Base-by-base conservation (phyloP, 53 echinoderm and acorn worm genomes). In the Hippasteria phrygiana region DNA sequence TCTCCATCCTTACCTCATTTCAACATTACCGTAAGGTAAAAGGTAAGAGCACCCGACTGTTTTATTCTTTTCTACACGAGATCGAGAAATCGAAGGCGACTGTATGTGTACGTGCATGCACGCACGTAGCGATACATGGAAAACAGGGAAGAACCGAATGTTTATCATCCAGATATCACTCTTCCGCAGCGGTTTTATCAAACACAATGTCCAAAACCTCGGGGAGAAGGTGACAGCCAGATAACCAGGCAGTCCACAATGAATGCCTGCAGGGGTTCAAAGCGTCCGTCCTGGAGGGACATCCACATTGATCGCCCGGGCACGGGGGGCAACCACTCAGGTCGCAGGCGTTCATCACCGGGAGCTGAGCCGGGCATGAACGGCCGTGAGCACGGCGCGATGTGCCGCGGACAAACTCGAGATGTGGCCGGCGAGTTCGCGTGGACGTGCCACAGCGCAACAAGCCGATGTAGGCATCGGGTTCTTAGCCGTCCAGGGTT, bases 161-260 rank as follows among this genome's bases (percentile, higher is more conserved):
- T 48, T 48, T 67, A 67, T 67, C 69, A 20, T 20, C 62, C 7
- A 62, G 10, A 12, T 75, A 17, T 47, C 34, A 17, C 27, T 50
- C 47, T 42, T 73, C 73, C 69, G 14, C 37, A 16, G 22, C 34
- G 17, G 42, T 73, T 73, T 26, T 73, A 3, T 43, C 17, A 29
- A 46, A 4, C 46, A 85, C 85, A 26, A 85, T 85, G 85, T 36
- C 34, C 3, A 17, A 48, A 85, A 71, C 22, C 38, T 50, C 46
- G 20, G 17, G 71, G 18, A 81, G 43, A 43, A 85, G 85, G 85
- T 85, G 71, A 85, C 85, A 71, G 11, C 50, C 37, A 45, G n/a
- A 85, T 69, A n/a, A 85, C 51, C 71, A 71, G 85, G 71, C 71
- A 85, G 85, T 71, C 85, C 50, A 26, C 16, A 36, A 85, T 53